These are phyloP conservation scores for Erpetoichthys calabaricus DNA, from an alignment of 2,797 vertebrate genomes.

Conservation along the genomic window DNA sequence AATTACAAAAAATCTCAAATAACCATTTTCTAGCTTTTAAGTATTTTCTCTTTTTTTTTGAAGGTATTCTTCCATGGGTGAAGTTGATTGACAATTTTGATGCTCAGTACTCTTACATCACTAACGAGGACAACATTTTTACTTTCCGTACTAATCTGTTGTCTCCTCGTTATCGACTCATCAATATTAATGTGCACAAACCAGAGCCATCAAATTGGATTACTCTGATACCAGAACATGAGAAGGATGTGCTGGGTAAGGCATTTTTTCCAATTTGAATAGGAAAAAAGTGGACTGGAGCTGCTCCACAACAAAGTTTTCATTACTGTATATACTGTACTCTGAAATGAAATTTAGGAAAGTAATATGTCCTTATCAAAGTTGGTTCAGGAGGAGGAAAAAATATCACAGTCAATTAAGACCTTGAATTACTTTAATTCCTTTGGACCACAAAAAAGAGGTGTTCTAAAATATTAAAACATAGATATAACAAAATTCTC, in stretches of 20 bases:
- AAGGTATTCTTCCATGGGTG: constrained; percentile 54
- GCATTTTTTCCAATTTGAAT: not conserved
- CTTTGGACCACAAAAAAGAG: too few relatives aligned
- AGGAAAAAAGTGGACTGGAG: not conserved
- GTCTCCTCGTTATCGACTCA: constrained; percentile 43
- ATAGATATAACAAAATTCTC: too few relatives aligned
- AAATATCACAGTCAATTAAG: too few relatives aligned
- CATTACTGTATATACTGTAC: not conserved
- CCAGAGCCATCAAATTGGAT: constrained; percentile 36
- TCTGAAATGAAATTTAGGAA: not conserved
- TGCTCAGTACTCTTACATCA: constrained; percentile 50
- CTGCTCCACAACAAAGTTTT: not conserved
- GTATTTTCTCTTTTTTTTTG: not conserved
- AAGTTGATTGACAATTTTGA: constrained; percentile 53
- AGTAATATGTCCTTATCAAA: not conserved
- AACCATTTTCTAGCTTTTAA: too few relatives aligned
- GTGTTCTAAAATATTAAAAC: too few relatives aligned
- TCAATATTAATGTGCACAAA: constrained; percentile 49
- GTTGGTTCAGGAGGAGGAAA: not conserved
- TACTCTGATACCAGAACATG: constrained; percentile 45
- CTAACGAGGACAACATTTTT: constrained; percentile 48
- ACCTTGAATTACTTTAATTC: too few relatives aligned
- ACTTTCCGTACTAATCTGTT: constrained; percentile 51
- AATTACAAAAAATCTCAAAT: too few relatives aligned
- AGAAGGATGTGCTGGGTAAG: constrained; percentile 56